These are phyloP conservation scores for Rhingia rostrata DNA, from an alignment of 2,888 invertebrate species.

Conservation along the genomic window DNA sequence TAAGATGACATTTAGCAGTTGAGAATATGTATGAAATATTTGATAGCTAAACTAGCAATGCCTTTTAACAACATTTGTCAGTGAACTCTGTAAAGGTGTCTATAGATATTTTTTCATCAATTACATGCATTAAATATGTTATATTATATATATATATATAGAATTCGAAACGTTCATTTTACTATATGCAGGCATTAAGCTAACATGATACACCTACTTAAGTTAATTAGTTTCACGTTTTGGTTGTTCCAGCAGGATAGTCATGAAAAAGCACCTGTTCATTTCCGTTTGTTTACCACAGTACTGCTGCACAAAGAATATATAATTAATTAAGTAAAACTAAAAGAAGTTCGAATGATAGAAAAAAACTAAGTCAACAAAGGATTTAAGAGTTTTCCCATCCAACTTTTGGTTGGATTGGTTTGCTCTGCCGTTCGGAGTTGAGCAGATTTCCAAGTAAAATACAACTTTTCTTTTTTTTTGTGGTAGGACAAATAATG, in stretches of 20 bases:
- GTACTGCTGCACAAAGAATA: conserved; percentile 36
- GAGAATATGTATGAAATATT: no score
- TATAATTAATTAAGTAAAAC: conserved; percentile 61
- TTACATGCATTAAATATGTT: conserved; percentile 9
- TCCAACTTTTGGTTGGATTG: conserved; percentile 29
- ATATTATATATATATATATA: conserved; percentile 24
- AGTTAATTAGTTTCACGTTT: conserved; percentile 62
- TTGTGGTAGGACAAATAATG: conserved; percentile 47
- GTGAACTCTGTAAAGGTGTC: conserved; percentile 2
- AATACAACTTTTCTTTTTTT: conserved; percentile 17
- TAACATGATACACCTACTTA: conserved; percentile 52
- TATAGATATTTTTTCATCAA: conserved; percentile 10
- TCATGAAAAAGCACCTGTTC: conserved; percentile 38
- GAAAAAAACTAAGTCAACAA: conserved; percentile 59
- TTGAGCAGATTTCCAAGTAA: conserved; percentile 11
- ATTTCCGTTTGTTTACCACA: conserved; percentile 13
- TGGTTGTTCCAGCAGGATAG: conserved; percentile 16
- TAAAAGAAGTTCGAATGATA: conserved; percentile 47
- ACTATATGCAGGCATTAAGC: conserved; percentile 19
- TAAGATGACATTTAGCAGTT: no score
- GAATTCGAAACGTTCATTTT: conserved; percentile 22
- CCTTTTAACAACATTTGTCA: no score
- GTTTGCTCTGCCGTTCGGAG: conserved; percentile 12
- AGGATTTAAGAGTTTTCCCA: conserved; percentile 27
- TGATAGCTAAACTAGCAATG: no score